These are phyloP conservation scores for Cydia fagiglandana DNA, from an alignment of 1,140 invertebrate species.

Conservation along the genomic window DNA sequence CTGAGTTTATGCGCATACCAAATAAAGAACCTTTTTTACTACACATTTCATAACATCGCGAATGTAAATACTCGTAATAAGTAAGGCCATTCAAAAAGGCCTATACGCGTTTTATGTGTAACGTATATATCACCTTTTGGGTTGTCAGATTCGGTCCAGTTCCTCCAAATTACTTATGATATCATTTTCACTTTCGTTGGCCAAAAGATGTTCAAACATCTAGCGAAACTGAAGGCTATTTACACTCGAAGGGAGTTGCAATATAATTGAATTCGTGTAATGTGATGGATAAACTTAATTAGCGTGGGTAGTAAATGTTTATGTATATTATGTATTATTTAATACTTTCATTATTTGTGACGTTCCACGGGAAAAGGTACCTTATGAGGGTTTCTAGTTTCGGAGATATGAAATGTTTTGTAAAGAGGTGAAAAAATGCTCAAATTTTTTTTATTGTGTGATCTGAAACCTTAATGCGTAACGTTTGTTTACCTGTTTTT, in stretches of 20 bases:
- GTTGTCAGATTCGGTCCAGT: conserved; percentile 13
- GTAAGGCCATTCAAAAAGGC: not conserved
- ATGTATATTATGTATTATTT: not conserved
- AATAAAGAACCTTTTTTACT: not conserved
- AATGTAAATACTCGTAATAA: not conserved
- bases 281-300: not conserved
- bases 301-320: not conserved
- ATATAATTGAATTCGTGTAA: not conserved
- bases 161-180: conserved; percentile 19
- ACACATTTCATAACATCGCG: not conserved
- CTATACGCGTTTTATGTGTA: not conserved
- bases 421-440: no score
- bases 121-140: not conserved
- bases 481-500: no score
- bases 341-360: not conserved
- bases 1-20: not conserved
- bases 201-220: conserved; percentile 7
- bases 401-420: no score
- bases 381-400: no score
- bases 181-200: conserved; percentile 25
- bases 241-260: not conserved
- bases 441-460: no score
- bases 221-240: conserved; percentile 15
- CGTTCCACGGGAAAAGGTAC: no score
- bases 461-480: no score